phyloP scores from a whole-genome alignment of 2,888 invertebrate species.

The Tinea pellionella region DNA sequence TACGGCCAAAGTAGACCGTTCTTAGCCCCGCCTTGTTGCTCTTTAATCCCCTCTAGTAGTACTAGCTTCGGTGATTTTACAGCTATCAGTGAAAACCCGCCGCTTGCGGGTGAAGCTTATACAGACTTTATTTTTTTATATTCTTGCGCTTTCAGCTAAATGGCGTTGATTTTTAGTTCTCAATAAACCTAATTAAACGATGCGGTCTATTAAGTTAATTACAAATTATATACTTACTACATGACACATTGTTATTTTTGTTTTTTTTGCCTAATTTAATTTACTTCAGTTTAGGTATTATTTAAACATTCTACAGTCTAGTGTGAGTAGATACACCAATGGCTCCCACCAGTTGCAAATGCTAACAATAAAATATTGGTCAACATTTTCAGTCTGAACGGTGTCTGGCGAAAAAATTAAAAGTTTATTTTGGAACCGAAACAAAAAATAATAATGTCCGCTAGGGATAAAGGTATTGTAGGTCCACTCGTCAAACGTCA shows the following conservation, averaged over 20 bases:
- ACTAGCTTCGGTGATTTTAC: not conserved
- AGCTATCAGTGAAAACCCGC: not conserved
- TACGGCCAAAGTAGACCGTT: not conserved
- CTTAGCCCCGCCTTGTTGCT: not conserved
- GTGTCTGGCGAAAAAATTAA: constrained; percentile 9
- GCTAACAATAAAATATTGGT: not conserved
- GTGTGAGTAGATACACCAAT: no score
- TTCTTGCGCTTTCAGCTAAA: no score
- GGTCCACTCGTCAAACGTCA: constrained; percentile 42
- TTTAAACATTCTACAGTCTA: no score
- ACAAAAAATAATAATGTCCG: constrained; percentile 9
- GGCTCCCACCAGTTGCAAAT: not conserved
- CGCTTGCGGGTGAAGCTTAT: not conserved
- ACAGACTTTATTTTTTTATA: not conserved
- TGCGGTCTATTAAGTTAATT: no score
- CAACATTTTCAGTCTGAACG: constrained; percentile 3
- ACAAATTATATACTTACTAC: no score
- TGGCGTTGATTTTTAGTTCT: no score
- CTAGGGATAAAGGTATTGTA: constrained; percentile 15
- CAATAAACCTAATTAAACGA: no score
- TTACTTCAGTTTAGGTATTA: no score
- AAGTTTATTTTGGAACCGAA: constrained; percentile 7
- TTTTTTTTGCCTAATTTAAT: no score
- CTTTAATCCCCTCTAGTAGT: not conserved
- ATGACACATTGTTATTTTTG: no score